Conservation (phyloP, 2,113 vertebrate genomes). For the Sarotherodon lohbergeri region DNA sequence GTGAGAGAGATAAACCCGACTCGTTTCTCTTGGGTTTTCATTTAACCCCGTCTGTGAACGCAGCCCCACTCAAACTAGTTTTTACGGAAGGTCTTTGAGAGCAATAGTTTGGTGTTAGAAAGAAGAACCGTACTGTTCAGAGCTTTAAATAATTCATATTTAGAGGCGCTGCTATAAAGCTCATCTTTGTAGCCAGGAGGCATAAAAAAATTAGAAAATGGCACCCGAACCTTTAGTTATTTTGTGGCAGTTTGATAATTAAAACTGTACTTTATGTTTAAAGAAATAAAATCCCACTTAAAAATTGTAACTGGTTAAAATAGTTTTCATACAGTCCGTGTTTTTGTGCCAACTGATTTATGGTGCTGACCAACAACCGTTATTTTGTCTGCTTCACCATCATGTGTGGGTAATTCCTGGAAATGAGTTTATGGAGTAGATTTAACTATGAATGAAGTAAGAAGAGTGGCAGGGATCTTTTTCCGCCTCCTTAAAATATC, state of each 20-base stretch:
- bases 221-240: accelerated
- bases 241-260: background rate
- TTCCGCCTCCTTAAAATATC: accelerated
- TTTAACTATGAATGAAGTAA: accelerated
- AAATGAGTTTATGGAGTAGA: accelerated
- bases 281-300: background rate
- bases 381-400: background rate
- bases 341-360: background rate
- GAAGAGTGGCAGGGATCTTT: accelerated
- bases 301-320: accelerated
- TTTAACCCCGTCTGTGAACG: background rate
- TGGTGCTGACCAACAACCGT: background rate
- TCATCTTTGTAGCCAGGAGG: background rate
- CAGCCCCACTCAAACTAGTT: background rate
- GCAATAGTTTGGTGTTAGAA: background rate
- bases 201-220: accelerated
- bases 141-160: background rate
- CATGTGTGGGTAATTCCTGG: background rate
- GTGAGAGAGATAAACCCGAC: background rate
- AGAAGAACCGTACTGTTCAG: too few species aligned
- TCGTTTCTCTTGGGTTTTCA: accelerated
- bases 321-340: accelerated
- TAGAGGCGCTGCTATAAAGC: background rate
- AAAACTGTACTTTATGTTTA: background rate
- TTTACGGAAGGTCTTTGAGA: background rate